These are phyloP conservation scores for Chascanopsetta lugubris DNA, from an alignment of 2,113 vertebrate species.

Conservation along the genomic window DNA sequence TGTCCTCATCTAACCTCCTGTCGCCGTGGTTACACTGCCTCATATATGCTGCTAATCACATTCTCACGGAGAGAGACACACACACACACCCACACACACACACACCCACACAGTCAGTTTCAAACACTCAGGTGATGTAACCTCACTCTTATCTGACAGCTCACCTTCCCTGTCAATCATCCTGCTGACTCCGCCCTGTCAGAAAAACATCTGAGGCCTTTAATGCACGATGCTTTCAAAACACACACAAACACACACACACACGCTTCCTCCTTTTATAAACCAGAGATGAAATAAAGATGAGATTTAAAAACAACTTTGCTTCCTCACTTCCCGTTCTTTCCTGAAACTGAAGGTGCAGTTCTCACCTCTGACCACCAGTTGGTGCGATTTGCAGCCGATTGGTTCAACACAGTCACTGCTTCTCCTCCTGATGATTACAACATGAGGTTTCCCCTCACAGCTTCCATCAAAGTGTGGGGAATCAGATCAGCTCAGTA, in stretches of 20 bases:
- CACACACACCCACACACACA: background rate
- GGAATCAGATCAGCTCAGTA: too few species aligned
- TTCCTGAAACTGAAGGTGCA: background rate
- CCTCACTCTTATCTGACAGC: slow-evolving; percentile 3
- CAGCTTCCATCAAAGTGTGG: too few species aligned
- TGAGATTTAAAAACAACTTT: slow-evolving; percentile 4
- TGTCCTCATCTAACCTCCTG: background rate
- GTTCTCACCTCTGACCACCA: background rate
- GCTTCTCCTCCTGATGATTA: too few species aligned
- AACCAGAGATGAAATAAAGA: slow-evolving; percentile 35
- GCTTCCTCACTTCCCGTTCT: background rate
- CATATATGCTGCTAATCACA: background rate
- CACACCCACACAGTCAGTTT: background rate
- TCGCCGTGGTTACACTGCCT: slow-evolving; percentile 28
- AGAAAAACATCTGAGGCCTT: slow-evolving; percentile 12
- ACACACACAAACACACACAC: too few species aligned
- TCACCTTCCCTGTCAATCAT: slow-evolving; percentile 6
- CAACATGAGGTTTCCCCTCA: too few species aligned
- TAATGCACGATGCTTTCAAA: slow-evolving; percentile 45
- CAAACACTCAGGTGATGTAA: background rate
- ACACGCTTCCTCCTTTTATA: slow-evolving; percentile 2
- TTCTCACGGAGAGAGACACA: background rate
- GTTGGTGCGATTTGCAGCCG: background rate
- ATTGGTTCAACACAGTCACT: too few species aligned
- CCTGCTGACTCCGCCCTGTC: slow-evolving; percentile 18